Percentiles rank a stretch among this genome's conserved stretches.
Evolutionary conservation across 1,140 invertebrate species (phyloP).

Genomic region (Macrobrachium nipponense): DNA sequence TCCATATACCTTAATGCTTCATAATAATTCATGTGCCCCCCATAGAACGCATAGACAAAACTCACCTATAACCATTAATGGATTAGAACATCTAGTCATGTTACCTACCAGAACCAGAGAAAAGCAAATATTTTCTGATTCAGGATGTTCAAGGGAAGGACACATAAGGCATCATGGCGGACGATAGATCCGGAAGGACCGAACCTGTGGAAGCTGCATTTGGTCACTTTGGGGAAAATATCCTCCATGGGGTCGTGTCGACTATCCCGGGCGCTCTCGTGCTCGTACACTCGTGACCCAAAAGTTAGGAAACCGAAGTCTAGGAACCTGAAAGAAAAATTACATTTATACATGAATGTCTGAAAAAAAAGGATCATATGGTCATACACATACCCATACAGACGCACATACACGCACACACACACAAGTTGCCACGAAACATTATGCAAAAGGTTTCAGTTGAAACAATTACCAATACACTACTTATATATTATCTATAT

Average conservation of each 20-base stretch:
- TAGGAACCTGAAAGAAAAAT: conserved; percentile 67
- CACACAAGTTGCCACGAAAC: too few species aligned
- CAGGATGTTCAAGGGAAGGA: conserved; percentile 89
- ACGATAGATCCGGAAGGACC: conserved; percentile 84
- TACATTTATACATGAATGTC: background rate
- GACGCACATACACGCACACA: too few species aligned
- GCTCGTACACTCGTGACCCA: conserved; percentile 82
- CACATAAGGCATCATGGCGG: conserved; percentile 89
- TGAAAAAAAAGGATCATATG: background rate
- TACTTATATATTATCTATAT: too few species aligned
- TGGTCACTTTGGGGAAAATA: conserved; percentile 91
- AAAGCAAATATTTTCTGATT: conserved; percentile 97
- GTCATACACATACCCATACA: background rate
- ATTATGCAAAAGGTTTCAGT: too few species aligned
- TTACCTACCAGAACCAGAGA: conserved; percentile 88
- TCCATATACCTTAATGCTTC: too few species aligned
- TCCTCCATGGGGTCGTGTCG: conserved; percentile 85
- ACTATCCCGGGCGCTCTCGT: conserved; percentile 86
- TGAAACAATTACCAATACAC: too few species aligned
- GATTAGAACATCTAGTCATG: background rate
- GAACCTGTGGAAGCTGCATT: conserved; percentile 76
- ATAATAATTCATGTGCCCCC: too few species aligned
- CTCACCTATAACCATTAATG: background rate
- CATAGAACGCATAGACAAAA: too few species aligned
- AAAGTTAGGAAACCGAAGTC: conserved; percentile 82